Base-by-base conservation (phyloP, 2,888 invertebrate species). In the Lycophotia porphyrea region DNA sequence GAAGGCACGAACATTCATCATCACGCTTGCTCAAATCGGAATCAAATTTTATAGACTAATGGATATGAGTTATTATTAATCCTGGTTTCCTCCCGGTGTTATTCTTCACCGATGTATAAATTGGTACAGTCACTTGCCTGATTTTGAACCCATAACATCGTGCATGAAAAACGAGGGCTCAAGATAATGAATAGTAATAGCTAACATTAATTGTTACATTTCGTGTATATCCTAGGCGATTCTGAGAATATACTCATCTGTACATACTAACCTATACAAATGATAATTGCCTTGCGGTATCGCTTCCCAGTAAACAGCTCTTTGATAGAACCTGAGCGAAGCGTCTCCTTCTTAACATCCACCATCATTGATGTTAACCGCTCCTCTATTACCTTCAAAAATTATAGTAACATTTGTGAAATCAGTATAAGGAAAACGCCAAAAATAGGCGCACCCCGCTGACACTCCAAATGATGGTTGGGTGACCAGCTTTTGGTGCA, bases 251-350 rank as follows among this genome's bases (percentile, higher is more conserved):
- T n/a, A 44, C 11, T 49, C 21, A 39, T 58, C 15, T 9, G 4
- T 24, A 31, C 15, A 13, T n/a, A 65, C 76, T 86, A 87, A 96
- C 96, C 96, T 60, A 90, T 86, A 67, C 93, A 90, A 61, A 96
- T 92, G 34, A 94, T 84, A 21, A 96, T 87, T 3, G 95, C 95
- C 66, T 93, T 95, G 27, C 97, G 91, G 75, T 97, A 97, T 39
- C 95, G 96, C n/a, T 88, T 91, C 0, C 96, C 96, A 9, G 92
- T 92, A 73, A 97, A 93, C 1, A 97, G 90, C 82, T 97, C 97
- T 84, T 92, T 93, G 0, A 93, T 82, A 0, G 95, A 93, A 9
- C 95, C 95, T 0, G 96, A 95, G 27, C 94, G 93, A 15, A 91
- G 91, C 87, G 97, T 95, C 71, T 97, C 97, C 8, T 94, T 94